Evolutionary conservation across 2,888 invertebrate species (phyloP), one percentile per base, ranked within the genome.

Genomic region (Heterodera filipjevi): DNA sequence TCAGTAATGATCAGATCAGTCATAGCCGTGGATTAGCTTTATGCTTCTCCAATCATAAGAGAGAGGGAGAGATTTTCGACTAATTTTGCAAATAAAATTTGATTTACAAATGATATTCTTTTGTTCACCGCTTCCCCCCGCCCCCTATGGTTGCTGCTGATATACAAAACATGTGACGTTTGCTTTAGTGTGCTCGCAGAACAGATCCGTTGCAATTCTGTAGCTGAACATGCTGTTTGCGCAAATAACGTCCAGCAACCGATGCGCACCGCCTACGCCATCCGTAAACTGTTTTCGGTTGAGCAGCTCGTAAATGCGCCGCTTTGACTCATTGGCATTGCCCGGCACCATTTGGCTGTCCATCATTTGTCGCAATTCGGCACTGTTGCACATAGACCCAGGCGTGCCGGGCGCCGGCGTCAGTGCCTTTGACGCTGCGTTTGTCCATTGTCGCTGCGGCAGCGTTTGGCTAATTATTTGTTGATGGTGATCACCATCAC

Each of bases 161-260:
- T 82, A 86, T 3, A 85, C 84, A 70, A 86, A 85, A 77, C 87
- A 87, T 10, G 85, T 85, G 71, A 85, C 81, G 66, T 82, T 82
- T 19, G 79, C 82, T 30, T 81, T 77, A 32, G 85, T 82, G 27
- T 81, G 81, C 79, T 87, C 87, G 75, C 87, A 87, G 77, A 84
- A 87, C 16, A 84, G 77, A 30, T 84, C 81, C 3, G 87, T 84
- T 39, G 86, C 85, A 46, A 86, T 85, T 39, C 84, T 81, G 79
- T 87, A 87, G 75, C 84, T 84, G 79, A 87, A 84, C 66, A 80
- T 77, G n/a, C 81, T 82, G 27, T 81, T 79, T 1, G 87, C 84
- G 74, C 87, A 87, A 70, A 87, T 86, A 33, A 77, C 79, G 35
- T 79, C 79, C 22, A 79, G 46, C 27, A 79, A 72, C n/a, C 77